Percentiles rank a stretch among this genome's conserved stretches.
phyloP scores from a whole-genome alignment of 2,113 vertebrate genomes.

The Ptyas mucosa region DNA sequence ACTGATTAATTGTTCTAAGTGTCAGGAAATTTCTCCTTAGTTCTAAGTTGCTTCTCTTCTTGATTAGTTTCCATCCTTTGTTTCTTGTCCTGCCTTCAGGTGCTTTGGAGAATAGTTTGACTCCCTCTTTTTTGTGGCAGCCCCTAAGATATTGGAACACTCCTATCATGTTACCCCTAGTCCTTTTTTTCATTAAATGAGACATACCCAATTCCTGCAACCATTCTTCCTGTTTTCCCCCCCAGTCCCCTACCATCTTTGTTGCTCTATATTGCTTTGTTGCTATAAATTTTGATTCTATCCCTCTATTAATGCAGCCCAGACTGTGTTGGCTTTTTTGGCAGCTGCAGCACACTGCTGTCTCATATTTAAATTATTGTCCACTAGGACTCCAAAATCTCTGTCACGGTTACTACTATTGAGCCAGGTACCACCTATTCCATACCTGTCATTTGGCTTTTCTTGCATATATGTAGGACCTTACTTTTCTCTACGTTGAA shows the following conservation, averaged over 20 bases:
- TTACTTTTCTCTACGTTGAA: no score
- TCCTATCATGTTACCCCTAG: background rate
- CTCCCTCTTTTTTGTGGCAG: background rate
- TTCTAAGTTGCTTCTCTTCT: background rate
- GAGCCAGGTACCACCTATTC: no score
- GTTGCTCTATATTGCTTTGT: no score
- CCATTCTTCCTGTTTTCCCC: background rate
- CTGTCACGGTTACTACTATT: no score
- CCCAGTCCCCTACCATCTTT: background rate
- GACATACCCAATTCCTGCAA: background rate
- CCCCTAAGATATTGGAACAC: background rate
- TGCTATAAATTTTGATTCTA: no score
- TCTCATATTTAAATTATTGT: no score
- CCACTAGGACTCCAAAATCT: no score
- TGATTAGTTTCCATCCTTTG: background rate
- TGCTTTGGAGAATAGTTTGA: background rate
- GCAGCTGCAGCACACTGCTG: no score
- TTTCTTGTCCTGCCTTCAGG: background rate
- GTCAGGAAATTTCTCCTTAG: background rate
- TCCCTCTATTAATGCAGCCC: no score
- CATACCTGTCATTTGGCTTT: no score
- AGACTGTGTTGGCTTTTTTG: no score
- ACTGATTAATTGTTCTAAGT: background rate
- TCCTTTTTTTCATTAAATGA: background rate
- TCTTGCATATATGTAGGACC: no score